These are phyloP conservation scores for Trematomus loennbergii DNA, from an alignment of 2,113 vertebrate species.

Conservation along the genomic window DNA sequence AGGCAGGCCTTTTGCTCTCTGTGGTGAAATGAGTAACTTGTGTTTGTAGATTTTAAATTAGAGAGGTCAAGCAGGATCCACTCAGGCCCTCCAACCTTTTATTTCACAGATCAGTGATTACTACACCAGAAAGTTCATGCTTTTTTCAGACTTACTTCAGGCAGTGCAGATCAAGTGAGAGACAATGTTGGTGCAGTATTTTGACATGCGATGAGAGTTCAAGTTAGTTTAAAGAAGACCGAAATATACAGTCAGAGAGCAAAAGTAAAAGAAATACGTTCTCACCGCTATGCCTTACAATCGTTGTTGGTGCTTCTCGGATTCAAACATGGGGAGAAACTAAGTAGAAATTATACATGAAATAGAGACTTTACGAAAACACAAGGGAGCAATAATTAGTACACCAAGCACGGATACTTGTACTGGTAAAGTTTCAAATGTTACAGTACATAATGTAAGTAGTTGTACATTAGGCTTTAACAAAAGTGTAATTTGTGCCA, in stretches of 20 bases:
- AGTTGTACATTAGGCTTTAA: not conserved
- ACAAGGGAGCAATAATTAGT: not conserved
- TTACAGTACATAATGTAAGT: no score
- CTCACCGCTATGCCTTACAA: conserved; percentile 62
- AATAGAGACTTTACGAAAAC: not conserved
- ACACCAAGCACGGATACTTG: not conserved
- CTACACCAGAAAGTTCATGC: conserved; percentile 24
- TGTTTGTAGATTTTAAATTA: conserved; percentile 23
- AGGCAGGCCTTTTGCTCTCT: conserved; percentile 3
- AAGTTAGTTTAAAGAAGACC: conserved; percentile 15
- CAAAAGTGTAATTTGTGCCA: not conserved
- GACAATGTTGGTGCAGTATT: conserved; percentile 10
- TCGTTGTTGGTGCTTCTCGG: conserved; percentile 66
- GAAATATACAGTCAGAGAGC: conserved; percentile 21
- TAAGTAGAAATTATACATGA: not conserved
- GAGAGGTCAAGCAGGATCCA: conserved; percentile 33
- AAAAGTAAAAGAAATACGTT: not conserved
- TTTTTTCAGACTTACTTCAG: conserved; percentile 25
- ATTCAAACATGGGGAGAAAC: conserved; percentile 32
- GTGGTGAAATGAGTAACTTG: conserved; percentile 23
- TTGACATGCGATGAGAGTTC: conserved; percentile 46
- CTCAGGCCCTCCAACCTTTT: conserved; percentile 43
- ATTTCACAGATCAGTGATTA: conserved; percentile 51
- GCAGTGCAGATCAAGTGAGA: conserved; percentile 39
- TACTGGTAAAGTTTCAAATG: not conserved